Conservation (phyloP, 64 coral and sea anemone species). For the Montipora efflorescens region DNA sequence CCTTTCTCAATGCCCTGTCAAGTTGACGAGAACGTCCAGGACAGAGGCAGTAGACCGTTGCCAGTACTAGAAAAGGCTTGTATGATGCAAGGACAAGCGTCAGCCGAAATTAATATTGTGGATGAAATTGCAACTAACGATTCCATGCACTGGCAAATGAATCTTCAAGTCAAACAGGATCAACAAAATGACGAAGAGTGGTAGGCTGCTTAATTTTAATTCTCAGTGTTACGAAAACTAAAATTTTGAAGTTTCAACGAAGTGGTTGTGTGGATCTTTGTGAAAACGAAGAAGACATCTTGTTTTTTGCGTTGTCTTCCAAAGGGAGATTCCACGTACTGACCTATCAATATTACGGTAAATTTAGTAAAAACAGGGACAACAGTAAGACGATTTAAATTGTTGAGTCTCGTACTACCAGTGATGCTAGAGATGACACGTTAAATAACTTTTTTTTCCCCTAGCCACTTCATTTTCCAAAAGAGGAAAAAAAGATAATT, state of each 20-base stretch:
- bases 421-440: background rate
- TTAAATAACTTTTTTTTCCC: no score
- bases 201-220: background rate
- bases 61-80: background rate
- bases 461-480: no score
- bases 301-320: slow-evolving; percentile 14
- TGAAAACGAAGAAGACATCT: slow-evolving; percentile 6
- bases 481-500: background rate
- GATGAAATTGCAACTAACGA: slow-evolving; percentile 33
- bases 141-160: slow-evolving; percentile 48
- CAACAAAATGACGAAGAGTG: slow-evolving; percentile 11
- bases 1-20: background rate
- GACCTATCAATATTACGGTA: background rate
- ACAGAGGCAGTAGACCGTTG: slow-evolving; percentile 1
- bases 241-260: background rate
- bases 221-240: background rate
- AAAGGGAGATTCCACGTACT: background rate
- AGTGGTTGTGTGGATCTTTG: background rate
- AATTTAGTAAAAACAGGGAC: background rate
- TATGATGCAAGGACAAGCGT: slow-evolving; percentile 46
- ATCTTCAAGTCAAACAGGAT: slow-evolving; percentile 20
- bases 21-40: background rate
- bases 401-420: background rate
- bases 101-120: slow-evolving; percentile 38
- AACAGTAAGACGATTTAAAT: background rate